Evolutionary conservation across 2,888 invertebrate species (phyloP), one percentile per base, ranked within the genome.

Genomic region (Dolichopus griseipennis): DNA sequence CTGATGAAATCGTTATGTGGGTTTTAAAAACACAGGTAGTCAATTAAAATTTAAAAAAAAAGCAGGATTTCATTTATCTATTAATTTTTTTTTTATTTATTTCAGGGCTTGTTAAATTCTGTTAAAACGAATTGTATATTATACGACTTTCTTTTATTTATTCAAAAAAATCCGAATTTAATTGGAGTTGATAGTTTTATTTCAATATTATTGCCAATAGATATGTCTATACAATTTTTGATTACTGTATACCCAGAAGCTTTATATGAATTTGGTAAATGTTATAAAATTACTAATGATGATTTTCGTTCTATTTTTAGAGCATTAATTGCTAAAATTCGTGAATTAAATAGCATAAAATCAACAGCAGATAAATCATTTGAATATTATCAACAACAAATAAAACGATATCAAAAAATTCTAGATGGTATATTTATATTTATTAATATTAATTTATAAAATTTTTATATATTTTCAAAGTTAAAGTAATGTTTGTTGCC

Each of bases 231-330:
- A 1, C 78, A 82, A 68, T 80, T 86, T 72, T 77, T 89, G 72
- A 79, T 87, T 41, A 85, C 86, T 43, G 83, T 83, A 68, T 86
- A 85, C 72, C 88, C 89, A 0, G 85, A 85, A 72, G 86, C 85
- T 74, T 76, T 88, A 41, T 79, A 88, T 72, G 85, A 87, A 68
- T 89, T 87, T 76, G 87, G 87, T 65, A 88, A 88, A 64, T 64
- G 10, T 64, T 64, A 34, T 64, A 33, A 37, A 64, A 10, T 64
- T 10, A 9, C 15, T 20, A 34, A 64, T 64, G 20, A 33, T 34
- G 18, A n/a, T 5, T 64, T 34, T 64, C 33, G 64, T 64, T 9
- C 37, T 2, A 34, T 64, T 37, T 37, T 64, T 34, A 33, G 64
- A 34, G 15, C 33, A 64, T 34, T 64, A 37, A 64, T 62, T 10